Conservation (phyloP, 2,113 vertebrate genomes). For the Anarrhichthys ocellatus region DNA sequence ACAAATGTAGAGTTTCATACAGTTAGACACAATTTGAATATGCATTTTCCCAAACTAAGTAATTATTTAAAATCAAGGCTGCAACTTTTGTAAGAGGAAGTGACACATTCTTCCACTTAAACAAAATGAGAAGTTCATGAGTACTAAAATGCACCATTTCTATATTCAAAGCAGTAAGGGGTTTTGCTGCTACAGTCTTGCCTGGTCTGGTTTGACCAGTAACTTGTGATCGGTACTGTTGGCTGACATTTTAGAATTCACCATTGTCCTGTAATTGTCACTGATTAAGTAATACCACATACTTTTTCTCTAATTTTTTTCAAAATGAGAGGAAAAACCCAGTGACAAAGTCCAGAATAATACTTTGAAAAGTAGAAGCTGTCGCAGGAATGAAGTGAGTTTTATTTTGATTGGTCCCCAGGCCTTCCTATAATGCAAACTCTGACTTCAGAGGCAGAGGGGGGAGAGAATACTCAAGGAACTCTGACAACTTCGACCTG, state of each 20-base stretch:
- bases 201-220: background rate
- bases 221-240: background rate
- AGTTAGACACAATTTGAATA: background rate
- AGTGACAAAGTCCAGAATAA: background rate
- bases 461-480: slow-evolving; percentile 72
- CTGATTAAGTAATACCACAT: background rate
- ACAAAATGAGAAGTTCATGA: background rate
- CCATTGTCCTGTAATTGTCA: background rate
- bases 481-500: slow-evolving; percentile 80
- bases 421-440: slow-evolving; percentile 77
- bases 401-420: slow-evolving; percentile 17
- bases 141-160: background rate
- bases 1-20: background rate
- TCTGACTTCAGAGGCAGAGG: slow-evolving; percentile 80
- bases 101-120: background rate
- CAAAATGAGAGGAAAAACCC: background rate
- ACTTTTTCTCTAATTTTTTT: background rate
- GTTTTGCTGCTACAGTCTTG: background rate
- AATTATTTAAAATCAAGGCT: background rate
- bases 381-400: background rate
- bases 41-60: background rate
- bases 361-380: background rate
- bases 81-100: background rate
- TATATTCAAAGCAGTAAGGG: background rate
- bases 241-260: background rate